A percentile compares a stretch with the other conserved stretches of the same genome.
Evolutionary conservation across 2,888 invertebrate species (phyloP).

Genomic region (Baccha elongata): DNA sequence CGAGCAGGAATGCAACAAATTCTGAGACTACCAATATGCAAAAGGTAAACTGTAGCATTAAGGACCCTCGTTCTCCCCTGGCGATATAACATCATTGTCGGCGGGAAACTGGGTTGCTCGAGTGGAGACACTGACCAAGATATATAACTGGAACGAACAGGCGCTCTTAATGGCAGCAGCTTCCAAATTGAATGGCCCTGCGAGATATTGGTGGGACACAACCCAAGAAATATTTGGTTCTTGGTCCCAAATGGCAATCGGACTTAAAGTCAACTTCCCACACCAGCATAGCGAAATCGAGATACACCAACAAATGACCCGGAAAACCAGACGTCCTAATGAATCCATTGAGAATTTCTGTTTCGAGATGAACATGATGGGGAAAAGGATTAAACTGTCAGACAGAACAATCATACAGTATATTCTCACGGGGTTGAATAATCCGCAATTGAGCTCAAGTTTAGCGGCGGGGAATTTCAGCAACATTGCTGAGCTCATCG

Average conservation of each 20-base stretch:
- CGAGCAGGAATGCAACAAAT: neutral
- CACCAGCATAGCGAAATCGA: constrained; percentile 18
- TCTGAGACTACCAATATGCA: too few relatives aligned
- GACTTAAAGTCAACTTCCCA: constrained; percentile 3
- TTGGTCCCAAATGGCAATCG: constrained; percentile 19
- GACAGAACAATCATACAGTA: constrained; percentile 26
- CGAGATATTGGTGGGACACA: constrained; percentile 35
- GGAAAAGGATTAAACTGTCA: constrained; percentile 1
- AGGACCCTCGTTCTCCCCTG: too few relatives aligned
- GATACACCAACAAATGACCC: constrained; percentile 15
- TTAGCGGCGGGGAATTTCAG: constrained; percentile 7
- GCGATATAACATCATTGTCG: too few relatives aligned
- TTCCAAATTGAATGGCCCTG: too few relatives aligned
- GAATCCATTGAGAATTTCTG: constrained; percentile 21
- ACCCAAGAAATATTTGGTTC: constrained; percentile 7
- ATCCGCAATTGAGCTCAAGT: constrained; percentile 23
- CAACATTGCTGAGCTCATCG: constrained; percentile 16
- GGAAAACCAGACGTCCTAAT: constrained; percentile 5
- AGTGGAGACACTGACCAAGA: neutral
- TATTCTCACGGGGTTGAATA: constrained; percentile 28
- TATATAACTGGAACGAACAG: constrained; percentile 21
- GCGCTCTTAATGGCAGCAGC: too few relatives aligned
- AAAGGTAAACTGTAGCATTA: too few relatives aligned
- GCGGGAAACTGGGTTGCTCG: neutral
- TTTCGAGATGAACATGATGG: constrained; percentile 29